Base-by-base conservation (phyloP, 2,113 vertebrate species). In the Pseudorhombus dupliciocellatus region DNA sequence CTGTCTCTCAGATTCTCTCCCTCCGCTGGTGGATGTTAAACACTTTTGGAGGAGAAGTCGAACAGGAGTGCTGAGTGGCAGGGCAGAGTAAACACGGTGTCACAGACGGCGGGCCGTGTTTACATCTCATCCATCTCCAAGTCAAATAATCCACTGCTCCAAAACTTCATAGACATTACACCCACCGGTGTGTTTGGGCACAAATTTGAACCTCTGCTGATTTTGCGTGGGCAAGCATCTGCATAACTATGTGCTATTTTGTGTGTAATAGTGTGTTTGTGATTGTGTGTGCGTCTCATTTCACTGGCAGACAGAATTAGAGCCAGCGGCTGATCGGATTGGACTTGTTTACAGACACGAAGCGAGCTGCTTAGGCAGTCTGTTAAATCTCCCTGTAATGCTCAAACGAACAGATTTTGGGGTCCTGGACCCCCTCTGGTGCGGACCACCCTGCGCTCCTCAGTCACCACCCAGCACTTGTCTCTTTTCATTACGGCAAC, bases 311-410 rank as follows among this genome's bases (percentile, higher is more conserved):
- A 90, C 91, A 89, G 93, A 92, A 93, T 93, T 92, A 94, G 85
- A 94, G 90, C 82, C 92, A 90, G 91, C 85, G 92, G 91, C 93
- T 93, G 92, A 93, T 92, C 88, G 90, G 93, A 94, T 93, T 94
- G 92, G 90, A 89, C 91, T 93, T 94, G 94, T 93, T 94, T 94
- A 94, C 93, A 94, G 94, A 94, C 92, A 92, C 75, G 67, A 84
- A 81, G 62, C 77, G 78, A 94, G 93, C 91, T 69, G 92, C 93
- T 94, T 91, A 92, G 69, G 88, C 91, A 83, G 89, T 86, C 87
- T 89, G 92, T 89, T 94, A 94, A 95, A 95, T 92, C 95, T 90
- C 69, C 87, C 93, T 92, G 92, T 94, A 94, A 93, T 92, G 92
- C 91, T 90, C 92, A 93, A 93, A 93, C 91, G 70, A n/a, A 67